These are phyloP conservation scores for Centropristis striata DNA, from an alignment of 2,113 vertebrate species.

Conservation along the genomic window DNA sequence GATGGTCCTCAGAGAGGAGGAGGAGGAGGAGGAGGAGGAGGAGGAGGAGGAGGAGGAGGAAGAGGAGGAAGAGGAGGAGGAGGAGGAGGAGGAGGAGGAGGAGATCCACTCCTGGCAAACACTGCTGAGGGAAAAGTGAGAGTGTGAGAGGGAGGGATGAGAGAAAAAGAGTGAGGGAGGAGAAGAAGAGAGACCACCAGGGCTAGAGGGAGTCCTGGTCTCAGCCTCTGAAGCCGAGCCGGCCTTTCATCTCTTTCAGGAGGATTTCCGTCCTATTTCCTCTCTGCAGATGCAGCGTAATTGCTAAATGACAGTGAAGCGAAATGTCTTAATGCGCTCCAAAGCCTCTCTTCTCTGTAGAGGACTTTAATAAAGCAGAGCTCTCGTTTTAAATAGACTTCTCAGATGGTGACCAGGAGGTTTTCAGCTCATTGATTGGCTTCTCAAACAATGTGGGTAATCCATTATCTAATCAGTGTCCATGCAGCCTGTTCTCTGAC, in stretches of 20 bases:
- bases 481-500: too few relatives aligned
- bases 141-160: slow-evolving; percentile 58
- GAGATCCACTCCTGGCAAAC: slow-evolving; percentile 55
- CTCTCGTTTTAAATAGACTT: slow-evolving; percentile 34
- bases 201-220: slow-evolving; percentile 58
- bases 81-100: not conserved
- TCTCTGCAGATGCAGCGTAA: slow-evolving; percentile 66
- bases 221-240: slow-evolving; percentile 59
- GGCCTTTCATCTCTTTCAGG: slow-evolving; percentile 76
- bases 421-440: slow-evolving; percentile 28
- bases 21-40: too few relatives aligned
- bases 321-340: slow-evolving; percentile 74
- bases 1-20: slow-evolving; percentile 59
- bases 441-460: slow-evolving; percentile 18
- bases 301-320: slow-evolving; percentile 79
- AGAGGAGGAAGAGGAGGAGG: not conserved
- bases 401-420: not conserved
- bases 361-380: slow-evolving; percentile 36
- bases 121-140: slow-evolving; percentile 56
- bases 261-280: slow-evolving; percentile 78
- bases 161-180: slow-evolving; percentile 45
- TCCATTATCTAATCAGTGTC: slow-evolving; percentile 19
- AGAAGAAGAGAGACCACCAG: slow-evolving; percentile 64
- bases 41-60: slow-evolving; percentile 18
- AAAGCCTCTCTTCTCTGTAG: slow-evolving; percentile 67